A percentile compares a stretch with the other conserved stretches of the same genome.
These are phyloP conservation scores for Diadumene lineata DNA, from an alignment of 92 coral and sea anemone genomes.

Conservation along the genomic window DNA sequence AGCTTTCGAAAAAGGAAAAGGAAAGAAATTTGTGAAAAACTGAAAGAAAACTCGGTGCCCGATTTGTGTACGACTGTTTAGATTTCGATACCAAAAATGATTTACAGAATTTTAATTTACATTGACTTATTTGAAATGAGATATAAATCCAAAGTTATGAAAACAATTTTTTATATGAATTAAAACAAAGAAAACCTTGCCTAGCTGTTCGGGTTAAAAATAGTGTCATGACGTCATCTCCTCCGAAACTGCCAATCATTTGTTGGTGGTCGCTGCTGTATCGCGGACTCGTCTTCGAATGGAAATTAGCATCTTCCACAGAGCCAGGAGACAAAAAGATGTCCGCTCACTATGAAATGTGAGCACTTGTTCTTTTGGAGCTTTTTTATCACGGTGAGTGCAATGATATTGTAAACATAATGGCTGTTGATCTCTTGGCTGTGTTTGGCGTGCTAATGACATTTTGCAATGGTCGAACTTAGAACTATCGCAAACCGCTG, in stretches of 20 bases:
- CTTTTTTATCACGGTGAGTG: conserved; percentile 19
- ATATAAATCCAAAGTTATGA: neutral
- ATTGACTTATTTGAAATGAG: neutral
- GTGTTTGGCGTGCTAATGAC: neutral
- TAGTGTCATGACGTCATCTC: neutral
- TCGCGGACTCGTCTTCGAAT: neutral
- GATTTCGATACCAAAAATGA: no score
- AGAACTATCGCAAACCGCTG: neutral
- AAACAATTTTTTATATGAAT: no score
- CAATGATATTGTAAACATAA: neutral
- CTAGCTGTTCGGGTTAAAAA: neutral
- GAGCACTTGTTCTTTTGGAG: neutral
- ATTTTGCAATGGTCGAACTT: neutral
- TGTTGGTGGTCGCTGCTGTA: conserved; percentile 1
- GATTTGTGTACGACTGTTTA: no score
- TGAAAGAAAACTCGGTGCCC: no score
- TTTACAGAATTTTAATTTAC: neutral
- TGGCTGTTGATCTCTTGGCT: neutral
- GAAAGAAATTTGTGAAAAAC: no score
- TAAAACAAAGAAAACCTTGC: neutral
- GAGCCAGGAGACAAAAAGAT: neutral
- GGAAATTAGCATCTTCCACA: neutral
- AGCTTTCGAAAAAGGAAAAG: no score
- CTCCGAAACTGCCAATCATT: neutral
- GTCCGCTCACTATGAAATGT: neutral